phyloP scores from a whole-genome alignment of 92 coral and sea anemone genomes.

The Palythoa heliodiscus region DNA sequence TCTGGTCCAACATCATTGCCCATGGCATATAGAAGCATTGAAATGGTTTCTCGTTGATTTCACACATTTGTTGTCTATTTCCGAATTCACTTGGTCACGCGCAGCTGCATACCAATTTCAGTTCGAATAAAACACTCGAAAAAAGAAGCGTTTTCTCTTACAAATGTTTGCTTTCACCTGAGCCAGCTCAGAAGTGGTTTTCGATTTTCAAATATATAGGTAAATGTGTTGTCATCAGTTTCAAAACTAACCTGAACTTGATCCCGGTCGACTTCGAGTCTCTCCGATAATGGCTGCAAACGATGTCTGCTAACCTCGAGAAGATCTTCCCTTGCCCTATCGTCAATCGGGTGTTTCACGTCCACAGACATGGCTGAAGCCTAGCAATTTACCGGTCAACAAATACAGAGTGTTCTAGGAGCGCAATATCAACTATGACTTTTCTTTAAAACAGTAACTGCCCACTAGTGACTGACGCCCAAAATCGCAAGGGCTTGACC shows the following conservation, averaged over 20 bases:
- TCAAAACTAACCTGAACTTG: constrained; percentile 82
- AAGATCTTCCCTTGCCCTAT: constrained; percentile 84
- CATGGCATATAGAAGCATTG: constrained; percentile 24
- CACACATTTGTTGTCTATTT: constrained; percentile 36
- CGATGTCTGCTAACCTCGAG: constrained; percentile 91
- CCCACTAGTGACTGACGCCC: constrained; percentile 46
- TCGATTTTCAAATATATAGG: background rate
- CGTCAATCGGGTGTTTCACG: constrained; percentile 93
- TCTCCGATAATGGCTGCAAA: constrained; percentile 85
- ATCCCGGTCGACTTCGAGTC: constrained; percentile 87
- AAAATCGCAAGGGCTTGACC: constrained; percentile 44
- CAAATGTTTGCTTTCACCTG: background rate
- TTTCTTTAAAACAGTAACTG: constrained; percentile 31
- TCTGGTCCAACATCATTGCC: background rate
- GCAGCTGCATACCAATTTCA: constrained; percentile 17
- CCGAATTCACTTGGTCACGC: constrained; percentile 47
- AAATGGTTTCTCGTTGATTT: constrained; percentile 41
- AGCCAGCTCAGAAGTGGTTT: background rate
- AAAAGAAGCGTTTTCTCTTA: background rate
- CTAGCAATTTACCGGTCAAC: constrained; percentile 46
- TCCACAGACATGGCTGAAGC: constrained; percentile 76
- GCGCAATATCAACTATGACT: constrained; percentile 15
- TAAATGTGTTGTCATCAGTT: constrained; percentile 10
- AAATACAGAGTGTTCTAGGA: constrained; percentile 3
- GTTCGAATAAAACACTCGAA: constrained; percentile 11